These are phyloP conservation scores for Ceratina japonica DNA, from an alignment of 1,140 invertebrate genomes.

Conservation along the genomic window DNA sequence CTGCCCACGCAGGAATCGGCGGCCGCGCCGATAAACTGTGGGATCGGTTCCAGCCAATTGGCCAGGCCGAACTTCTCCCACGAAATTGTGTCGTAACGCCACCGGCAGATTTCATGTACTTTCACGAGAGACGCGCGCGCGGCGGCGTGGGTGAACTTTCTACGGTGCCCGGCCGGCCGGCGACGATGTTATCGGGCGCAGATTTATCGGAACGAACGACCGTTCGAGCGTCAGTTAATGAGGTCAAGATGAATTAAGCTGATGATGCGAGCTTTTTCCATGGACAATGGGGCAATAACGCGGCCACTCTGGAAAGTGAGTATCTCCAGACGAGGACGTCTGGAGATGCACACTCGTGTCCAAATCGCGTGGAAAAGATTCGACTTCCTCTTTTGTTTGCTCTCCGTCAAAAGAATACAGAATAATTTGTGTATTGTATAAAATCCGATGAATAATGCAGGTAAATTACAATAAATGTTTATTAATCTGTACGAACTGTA, in stretches of 20 bases:
- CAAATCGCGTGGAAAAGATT: too few relatives aligned
- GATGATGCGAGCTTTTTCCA: constrained; percentile 11
- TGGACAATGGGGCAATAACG: constrained; percentile 6
- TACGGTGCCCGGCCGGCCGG: not conserved
- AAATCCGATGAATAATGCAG: too few relatives aligned
- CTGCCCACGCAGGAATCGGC: constrained; percentile 22
- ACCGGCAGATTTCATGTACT: constrained; percentile 27
- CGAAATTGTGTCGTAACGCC: constrained; percentile 49
- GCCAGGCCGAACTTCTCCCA: constrained; percentile 40
- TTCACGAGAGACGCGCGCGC: constrained; percentile 24
- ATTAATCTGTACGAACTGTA: too few relatives aligned
- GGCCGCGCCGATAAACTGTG: constrained; percentile 21
- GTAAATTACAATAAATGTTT: too few relatives aligned
- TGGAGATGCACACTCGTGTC: too few relatives aligned
- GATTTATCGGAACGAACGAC: constrained; percentile 13
- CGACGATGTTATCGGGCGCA: constrained; percentile 16
- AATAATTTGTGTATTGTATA: too few relatives aligned
- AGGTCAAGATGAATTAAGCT: constrained; percentile 30
- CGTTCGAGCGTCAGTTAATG: constrained; percentile 12
- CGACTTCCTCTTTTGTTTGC: too few relatives aligned
- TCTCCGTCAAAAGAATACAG: too few relatives aligned
- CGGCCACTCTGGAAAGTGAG: not conserved
- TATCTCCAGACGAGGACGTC: not conserved
- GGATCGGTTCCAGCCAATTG: constrained; percentile 8
- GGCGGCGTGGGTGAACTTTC: constrained; percentile 26